A percentile compares a stretch with the other conserved stretches of the same genome.
These are phyloP conservation scores for Psix sp. DNA, from an alignment of 1,140 invertebrate species.

Conservation along the genomic window DNA sequence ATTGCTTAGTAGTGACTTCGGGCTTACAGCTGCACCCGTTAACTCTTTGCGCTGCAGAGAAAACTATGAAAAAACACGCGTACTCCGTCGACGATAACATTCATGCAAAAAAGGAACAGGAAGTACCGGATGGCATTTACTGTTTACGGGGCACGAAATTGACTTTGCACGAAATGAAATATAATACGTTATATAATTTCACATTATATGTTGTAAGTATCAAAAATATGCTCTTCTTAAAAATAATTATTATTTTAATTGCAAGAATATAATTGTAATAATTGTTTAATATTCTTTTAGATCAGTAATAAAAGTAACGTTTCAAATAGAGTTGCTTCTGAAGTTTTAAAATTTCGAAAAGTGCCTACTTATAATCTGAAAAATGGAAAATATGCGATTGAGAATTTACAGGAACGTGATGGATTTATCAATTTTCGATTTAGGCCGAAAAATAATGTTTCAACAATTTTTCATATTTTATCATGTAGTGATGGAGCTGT, in stretches of 20 bases:
- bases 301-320: conserved; percentile 72
- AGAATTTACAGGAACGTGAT: conserved; percentile 68
- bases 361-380: conserved; percentile 66
- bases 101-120: conserved; percentile 62
- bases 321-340: conserved; percentile 69
- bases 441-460: conserved; percentile 67
- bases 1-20: conserved; percentile 75
- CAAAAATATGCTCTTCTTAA: not conserved
- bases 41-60: conserved; percentile 73
- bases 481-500: conserved; percentile 69
- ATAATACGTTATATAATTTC: conserved; percentile 75
- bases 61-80: conserved; percentile 66
- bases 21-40: conserved; percentile 68
- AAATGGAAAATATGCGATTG: conserved; percentile 66
- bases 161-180: conserved; percentile 73
- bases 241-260: too few species aligned
- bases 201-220: conserved; percentile 72
- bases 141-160: conserved; percentile 72
- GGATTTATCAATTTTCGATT: conserved; percentile 72
- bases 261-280: not conserved
- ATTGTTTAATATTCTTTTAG: conserved; percentile 43
- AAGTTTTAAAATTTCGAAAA: conserved; percentile 69
- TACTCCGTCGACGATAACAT: conserved; percentile 50
- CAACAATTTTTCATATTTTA: conserved; percentile 71
- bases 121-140: conserved; percentile 72